Conservation (phyloP, 2,888 invertebrate species). For the Sussaba pulchella region DNA sequence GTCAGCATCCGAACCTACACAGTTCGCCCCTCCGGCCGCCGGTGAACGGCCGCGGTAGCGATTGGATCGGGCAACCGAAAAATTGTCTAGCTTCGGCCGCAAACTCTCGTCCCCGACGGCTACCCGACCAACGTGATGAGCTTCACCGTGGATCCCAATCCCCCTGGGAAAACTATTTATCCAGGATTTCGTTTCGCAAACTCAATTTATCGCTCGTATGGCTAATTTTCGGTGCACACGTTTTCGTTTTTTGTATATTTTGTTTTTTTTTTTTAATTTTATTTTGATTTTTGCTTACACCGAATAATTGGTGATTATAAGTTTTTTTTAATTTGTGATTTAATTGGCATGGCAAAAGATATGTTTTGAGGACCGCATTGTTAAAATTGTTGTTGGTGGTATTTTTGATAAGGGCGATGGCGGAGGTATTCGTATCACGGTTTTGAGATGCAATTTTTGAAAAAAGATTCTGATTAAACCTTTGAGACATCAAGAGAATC, state of each 20-base stretch:
- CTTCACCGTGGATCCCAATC: slow-evolving; percentile 3
- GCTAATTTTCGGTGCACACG: slow-evolving; percentile 50
- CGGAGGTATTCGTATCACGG: too few species aligned
- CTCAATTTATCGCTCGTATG: slow-evolving; percentile 42
- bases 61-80: slow-evolving; percentile 67
- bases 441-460: too few species aligned
- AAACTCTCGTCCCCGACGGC: slow-evolving; percentile 16
- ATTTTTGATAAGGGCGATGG: too few species aligned
- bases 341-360: not conserved
- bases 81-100: slow-evolving; percentile 62
- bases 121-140: not conserved
- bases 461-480: too few species aligned
- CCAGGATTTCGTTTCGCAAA: slow-evolving; percentile 56
- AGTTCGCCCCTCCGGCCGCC: slow-evolving; percentile 20
- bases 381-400: too few species aligned
- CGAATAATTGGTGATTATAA: slow-evolving; percentile 2
- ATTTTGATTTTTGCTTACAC: not conserved
- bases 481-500: too few species aligned
- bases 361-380: too few species aligned
- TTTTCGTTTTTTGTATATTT: slow-evolving; percentile 15
- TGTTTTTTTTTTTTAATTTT: too few species aligned
- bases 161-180: slow-evolving; percentile 54
- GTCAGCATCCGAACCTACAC: slow-evolving; percentile 17
- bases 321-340: not conserved
- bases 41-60: slow-evolving; percentile 37